phyloP scores from a whole-genome alignment of 2,888 invertebrate species.

The Platerodrilus igneus region DNA sequence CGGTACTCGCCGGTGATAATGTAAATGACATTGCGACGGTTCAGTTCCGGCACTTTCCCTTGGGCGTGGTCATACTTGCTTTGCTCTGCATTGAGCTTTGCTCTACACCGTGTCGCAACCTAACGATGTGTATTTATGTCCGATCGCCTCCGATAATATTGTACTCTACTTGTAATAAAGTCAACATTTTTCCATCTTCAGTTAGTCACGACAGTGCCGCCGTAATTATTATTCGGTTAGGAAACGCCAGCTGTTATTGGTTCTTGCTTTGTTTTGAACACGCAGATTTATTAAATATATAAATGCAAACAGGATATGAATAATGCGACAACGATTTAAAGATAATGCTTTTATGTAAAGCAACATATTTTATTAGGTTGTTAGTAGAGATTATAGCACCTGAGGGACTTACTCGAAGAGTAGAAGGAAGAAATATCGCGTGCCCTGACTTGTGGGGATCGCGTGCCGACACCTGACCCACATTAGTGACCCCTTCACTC shows the following conservation, averaged over 20 bases:
- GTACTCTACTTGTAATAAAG: constrained; percentile 29
- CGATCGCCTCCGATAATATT: constrained; percentile 30
- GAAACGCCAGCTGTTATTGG: constrained; percentile 22
- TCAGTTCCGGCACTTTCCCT: constrained; percentile 31
- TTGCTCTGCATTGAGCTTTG: constrained; percentile 17
- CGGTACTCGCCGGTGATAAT: constrained; percentile 20
- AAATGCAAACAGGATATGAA: constrained; percentile 14
- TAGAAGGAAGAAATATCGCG: constrained; percentile 30
- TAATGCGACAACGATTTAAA: no score
- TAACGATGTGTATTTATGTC: constrained; percentile 30
- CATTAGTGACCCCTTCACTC: constrained; percentile 45
- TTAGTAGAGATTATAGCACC: constrained; percentile 19
- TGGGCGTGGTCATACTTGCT: constrained; percentile 29
- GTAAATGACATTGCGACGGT: constrained; percentile 31
- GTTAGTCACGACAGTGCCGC: constrained; percentile 28
- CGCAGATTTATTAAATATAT: constrained; percentile 20
- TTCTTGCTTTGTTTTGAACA: constrained; percentile 18
- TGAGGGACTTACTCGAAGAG: constrained; percentile 25
- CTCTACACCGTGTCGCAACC: constrained; percentile 23
- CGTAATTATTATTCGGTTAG: constrained; percentile 29
- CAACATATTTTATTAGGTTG: constrained; percentile 16
- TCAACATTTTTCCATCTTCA: constrained; percentile 24
- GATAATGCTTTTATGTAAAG: constrained; percentile 22
- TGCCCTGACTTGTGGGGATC: constrained; percentile 41
- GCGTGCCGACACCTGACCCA: constrained; percentile 45